phyloP scores from a whole-genome alignment of 92 coral and sea anemone genomes.

The Palythoa heliodiscus region DNA sequence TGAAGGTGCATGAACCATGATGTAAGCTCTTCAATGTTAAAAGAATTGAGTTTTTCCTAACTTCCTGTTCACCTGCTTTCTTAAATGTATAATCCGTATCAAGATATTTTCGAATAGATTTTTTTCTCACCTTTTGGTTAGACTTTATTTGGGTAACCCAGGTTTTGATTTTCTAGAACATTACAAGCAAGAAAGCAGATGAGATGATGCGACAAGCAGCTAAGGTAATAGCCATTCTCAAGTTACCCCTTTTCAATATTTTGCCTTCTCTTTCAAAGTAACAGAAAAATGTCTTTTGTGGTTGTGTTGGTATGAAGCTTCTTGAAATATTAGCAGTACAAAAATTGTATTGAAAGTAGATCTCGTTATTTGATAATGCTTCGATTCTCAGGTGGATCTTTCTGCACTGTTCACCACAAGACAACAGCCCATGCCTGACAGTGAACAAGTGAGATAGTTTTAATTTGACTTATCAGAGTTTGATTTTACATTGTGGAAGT shows the following conservation, averaged over 20 bases:
- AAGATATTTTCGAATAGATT: too few relatives aligned
- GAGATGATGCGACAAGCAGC: conserved; percentile 82
- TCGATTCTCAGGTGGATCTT: conserved; percentile 75
- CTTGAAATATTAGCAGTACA: too few relatives aligned
- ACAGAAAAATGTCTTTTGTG: background rate
- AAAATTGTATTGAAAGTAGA: too few relatives aligned
- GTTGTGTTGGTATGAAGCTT: background rate
- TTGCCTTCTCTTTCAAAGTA: background rate
- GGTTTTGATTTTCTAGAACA: conserved; percentile 56
- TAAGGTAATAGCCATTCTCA: conserved; percentile 52
- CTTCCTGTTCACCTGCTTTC: too few relatives aligned
- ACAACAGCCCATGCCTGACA: conserved; percentile 94
- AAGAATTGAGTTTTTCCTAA: too few relatives aligned
- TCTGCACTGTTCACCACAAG: conserved; percentile 95
- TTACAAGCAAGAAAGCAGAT: conserved; percentile 82
- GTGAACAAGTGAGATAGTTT: conserved; percentile 76
- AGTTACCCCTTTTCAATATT: background rate
- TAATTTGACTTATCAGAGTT: background rate
- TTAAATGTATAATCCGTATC: too few relatives aligned
- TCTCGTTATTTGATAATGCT: background rate
- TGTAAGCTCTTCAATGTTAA: too few relatives aligned
- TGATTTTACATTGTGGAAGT: background rate
- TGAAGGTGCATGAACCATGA: too few relatives aligned
- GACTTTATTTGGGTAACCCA: background rate
- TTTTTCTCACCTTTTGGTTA: background rate